These are phyloP conservation scores for Tachina lurida DNA, from an alignment of 2,888 invertebrate genomes.

Conservation along the genomic window DNA sequence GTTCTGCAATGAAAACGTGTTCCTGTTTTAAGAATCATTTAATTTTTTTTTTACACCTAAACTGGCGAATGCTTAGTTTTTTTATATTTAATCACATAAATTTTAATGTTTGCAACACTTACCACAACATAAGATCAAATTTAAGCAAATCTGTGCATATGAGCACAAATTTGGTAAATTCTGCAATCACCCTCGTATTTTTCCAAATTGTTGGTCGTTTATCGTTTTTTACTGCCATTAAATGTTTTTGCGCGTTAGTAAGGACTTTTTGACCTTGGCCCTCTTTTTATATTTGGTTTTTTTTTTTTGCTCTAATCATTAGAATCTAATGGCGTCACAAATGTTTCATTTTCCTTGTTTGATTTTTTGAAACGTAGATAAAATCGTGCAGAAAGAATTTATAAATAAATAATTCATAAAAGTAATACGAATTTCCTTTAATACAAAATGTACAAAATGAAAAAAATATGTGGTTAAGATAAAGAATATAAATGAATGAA, in stretches of 20 bases:
- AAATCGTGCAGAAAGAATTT: constrained; percentile 14
- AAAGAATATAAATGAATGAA: constrained; percentile 4
- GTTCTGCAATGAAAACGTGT: no score
- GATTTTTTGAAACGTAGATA: constrained; percentile 22
- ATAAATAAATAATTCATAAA: constrained; percentile 52
- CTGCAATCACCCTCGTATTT: not conserved
- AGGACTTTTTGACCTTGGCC: constrained; percentile 61
- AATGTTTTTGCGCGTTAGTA: constrained; percentile 28
- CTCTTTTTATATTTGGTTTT: constrained; percentile 4
- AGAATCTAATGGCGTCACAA: constrained; percentile 54
- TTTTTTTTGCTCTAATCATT: not conserved
- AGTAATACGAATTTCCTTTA: constrained; percentile 40
- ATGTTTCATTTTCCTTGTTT: constrained; percentile 13
- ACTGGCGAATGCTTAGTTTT: no score
- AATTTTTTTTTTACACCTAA: no score
- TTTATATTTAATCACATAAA: no score
- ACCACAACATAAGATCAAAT: no score
- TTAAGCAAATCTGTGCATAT: no score
- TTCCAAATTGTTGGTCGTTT: constrained; percentile 14
- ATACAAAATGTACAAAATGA: not conserved
- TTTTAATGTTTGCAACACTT: no score
- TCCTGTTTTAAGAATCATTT: no score
- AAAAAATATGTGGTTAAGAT: not conserved
- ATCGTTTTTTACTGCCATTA: constrained; percentile 28
- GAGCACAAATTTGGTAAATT: not conserved